Evolutionary conservation across 2,113 vertebrate genomes (phyloP).

Genomic region (Lasiurus cinereus): DNA sequence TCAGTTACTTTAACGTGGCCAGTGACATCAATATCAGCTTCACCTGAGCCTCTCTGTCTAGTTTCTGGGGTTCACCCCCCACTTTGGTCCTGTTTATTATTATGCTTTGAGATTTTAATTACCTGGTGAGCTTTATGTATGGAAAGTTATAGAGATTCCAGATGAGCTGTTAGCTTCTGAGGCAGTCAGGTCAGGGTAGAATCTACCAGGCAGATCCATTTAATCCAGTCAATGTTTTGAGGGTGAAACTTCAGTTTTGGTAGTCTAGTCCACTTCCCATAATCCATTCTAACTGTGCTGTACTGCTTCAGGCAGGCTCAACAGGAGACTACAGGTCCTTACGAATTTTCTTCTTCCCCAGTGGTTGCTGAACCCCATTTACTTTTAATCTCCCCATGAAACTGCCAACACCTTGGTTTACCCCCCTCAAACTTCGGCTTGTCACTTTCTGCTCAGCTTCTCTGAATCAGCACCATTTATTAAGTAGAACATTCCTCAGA

Average conservation of each 20-base stretch:
- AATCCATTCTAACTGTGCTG: neutral
- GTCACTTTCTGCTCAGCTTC: neutral
- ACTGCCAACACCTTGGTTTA: neutral
- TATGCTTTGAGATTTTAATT: neutral
- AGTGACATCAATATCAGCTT: neutral
- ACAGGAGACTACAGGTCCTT: neutral
- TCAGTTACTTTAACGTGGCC: neutral
- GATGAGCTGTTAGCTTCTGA: neutral
- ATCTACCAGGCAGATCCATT: neutral
- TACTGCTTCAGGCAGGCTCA: neutral
- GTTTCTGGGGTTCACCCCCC: neutral
- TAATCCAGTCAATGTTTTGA: neutral
- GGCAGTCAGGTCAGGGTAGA: neutral
- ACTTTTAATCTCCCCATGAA: neutral
- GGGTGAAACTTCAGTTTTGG: neutral
- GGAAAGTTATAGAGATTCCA: neutral
- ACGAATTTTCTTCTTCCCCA: neutral
- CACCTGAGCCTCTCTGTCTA: neutral
- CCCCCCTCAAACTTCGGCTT: neutral
- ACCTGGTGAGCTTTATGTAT: neutral
- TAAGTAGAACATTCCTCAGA: neutral
- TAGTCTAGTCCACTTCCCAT: neutral
- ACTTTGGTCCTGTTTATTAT: neutral
- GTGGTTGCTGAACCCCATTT: neutral
- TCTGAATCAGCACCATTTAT: neutral